Conservation (phyloP, 2,797 vertebrate genomes). For the Lacerta agilis region DNA sequence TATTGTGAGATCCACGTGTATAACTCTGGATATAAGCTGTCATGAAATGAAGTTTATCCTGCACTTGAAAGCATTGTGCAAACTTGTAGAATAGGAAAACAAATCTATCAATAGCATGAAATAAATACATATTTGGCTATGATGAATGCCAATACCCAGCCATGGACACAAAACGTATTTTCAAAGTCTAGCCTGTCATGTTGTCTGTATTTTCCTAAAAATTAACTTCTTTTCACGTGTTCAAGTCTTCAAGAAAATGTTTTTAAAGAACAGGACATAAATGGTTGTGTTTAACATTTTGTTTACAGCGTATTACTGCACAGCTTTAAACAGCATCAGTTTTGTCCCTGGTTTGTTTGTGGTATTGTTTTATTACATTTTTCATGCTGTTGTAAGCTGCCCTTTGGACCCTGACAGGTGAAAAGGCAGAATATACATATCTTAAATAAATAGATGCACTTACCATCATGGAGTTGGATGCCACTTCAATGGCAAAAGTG, state of each 20-base stretch:
- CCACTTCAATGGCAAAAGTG: conserved; percentile 92
- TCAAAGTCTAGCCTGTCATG: background rate
- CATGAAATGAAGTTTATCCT: background rate
- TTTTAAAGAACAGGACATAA: background rate
- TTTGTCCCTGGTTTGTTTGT: background rate
- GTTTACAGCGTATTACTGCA: background rate
- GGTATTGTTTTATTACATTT: background rate
- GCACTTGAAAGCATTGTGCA: background rate
- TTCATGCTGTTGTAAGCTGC: background rate
- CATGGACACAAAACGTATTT: background rate
- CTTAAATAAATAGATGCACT: conserved; percentile 36
- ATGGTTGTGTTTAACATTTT: background rate
- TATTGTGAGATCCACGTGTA: background rate
- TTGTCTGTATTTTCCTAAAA: background rate
- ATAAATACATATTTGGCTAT: background rate
- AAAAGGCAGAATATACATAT: background rate
- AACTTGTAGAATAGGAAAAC: background rate
- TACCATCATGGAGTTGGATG: conserved; percentile 88
- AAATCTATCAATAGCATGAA: background rate
- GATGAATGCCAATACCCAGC: background rate
- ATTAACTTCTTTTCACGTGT: background rate
- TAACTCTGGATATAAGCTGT: no score
- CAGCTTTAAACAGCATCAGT: background rate
- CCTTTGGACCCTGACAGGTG: background rate
- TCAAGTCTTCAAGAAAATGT: background rate